These are phyloP conservation scores for Aricia agestis DNA, from an alignment of 1,140 invertebrate species.

Conservation along the genomic window DNA sequence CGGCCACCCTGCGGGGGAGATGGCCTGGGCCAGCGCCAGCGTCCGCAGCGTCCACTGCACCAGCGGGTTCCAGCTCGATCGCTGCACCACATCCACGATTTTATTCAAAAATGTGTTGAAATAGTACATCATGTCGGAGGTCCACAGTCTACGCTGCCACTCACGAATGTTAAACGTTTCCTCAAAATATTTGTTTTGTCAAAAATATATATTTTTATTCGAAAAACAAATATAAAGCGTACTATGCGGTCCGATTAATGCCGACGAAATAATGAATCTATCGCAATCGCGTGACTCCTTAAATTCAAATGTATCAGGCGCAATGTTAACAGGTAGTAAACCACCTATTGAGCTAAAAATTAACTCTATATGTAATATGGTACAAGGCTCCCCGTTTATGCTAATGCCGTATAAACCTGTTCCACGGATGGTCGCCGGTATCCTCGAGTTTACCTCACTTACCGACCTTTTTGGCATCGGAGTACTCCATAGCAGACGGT, in stretches of 20 bases:
- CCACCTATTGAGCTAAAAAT: neutral
- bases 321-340: neutral
- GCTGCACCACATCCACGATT: slow-evolving; percentile 36
- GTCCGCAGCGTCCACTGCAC: slow-evolving; percentile 38
- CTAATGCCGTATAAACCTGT: neutral
- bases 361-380: neutral
- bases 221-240: neutral
- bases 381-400: neutral
- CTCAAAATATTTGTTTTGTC: neutral
- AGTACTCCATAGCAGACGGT: no score
- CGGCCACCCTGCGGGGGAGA: slow-evolving; percentile 46
- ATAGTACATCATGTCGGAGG: slow-evolving; percentile 18
- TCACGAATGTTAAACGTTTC: neutral
- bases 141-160: neutral
- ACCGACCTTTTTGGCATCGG: neutral
- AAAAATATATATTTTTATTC: neutral
- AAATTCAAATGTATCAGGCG: slow-evolving; percentile 1
- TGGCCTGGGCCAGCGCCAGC: slow-evolving; percentile 39
- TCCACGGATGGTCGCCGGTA: slow-evolving; percentile 17
- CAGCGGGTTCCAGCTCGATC: slow-evolving; percentile 31
- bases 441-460: neutral
- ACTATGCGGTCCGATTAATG: slow-evolving; percentile 4
- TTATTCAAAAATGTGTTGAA: slow-evolving; percentile 36
- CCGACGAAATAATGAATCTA: neutral
- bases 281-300: neutral